These are phyloP conservation scores for Nysson spinosus DNA, from an alignment of 2,888 invertebrate species.

Conservation along the genomic window DNA sequence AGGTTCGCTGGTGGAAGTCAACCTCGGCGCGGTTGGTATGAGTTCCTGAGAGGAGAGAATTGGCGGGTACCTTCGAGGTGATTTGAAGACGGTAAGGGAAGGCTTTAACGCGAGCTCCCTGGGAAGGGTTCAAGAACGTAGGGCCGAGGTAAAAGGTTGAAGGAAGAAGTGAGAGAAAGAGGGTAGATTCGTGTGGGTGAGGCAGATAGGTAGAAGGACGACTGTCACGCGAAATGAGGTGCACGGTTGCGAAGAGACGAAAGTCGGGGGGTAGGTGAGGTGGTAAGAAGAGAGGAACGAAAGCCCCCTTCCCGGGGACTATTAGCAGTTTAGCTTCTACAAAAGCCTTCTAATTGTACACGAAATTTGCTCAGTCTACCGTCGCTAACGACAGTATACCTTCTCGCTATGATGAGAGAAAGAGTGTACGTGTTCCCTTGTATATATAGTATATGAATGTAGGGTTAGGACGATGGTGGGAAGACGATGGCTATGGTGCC, in stretches of 20 bases:
- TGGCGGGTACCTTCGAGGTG: constrained; percentile 43
- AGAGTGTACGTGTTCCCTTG: constrained; percentile 18
- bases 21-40: constrained; percentile 15
- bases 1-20: constrained; percentile 11
- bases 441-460: constrained; percentile 6
- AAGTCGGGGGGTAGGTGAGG: constrained; percentile 35
- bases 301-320: constrained; percentile 60
- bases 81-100: constrained; percentile 13
- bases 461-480: constrained; percentile 1
- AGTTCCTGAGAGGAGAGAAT: constrained; percentile 39
- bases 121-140: constrained; percentile 49
- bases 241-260: constrained; percentile 36
- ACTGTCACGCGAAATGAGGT: constrained; percentile 71
- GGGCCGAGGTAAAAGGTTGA: constrained; percentile 15
- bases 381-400: constrained; percentile 63
- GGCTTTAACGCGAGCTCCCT: constrained; percentile 40
- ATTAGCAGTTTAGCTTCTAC: constrained; percentile 71
- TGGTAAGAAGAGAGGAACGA: constrained; percentile 19
- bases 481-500: constrained; percentile 12
- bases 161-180: not conserved
- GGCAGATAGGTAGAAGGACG: constrained; percentile 53
- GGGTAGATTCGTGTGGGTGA: constrained; percentile 22
- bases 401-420: constrained; percentile 44
- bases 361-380: constrained; percentile 66
- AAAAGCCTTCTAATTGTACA: constrained; percentile 73